Evolutionary conservation across 37 sponge, comb jelly and placozoan genomes (phyloP), one percentile per base, ranked within the genome.

Genomic region (Agelas oroides): DNA sequence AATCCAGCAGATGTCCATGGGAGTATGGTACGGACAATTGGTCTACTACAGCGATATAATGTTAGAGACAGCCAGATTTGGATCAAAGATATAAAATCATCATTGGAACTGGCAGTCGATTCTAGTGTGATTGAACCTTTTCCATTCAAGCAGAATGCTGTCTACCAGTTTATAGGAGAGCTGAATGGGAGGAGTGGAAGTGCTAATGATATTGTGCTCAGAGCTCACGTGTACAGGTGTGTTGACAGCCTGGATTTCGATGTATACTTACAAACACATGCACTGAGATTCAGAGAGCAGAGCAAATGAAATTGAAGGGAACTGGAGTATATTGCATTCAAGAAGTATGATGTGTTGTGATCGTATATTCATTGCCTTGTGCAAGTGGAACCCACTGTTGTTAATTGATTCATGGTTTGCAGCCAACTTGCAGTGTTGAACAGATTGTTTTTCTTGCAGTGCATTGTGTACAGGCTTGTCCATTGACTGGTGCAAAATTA

Each of bases 151-250:
- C 76, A 56, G 31, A 30, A 59, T 21, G 73, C 57, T 16, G 3
- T 62, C 19, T 81, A 69, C 28, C 82, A 81, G 58, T 88, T 88
- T 55, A 88, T 74, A 54, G 88, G 82, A 34, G 88, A 88, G 59
- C 75, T 73, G 35, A 62, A 71, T 73, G 56, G 74, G 5, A 53
- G 77, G 68, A 21, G 18, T 66, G 30, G 66, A 33, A 30, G 57
- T 39, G 58, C 19, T 24, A 82, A 15, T 59, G 59, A 59, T 25
- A 32, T 66, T 0, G 31, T 75, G 23, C 32, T 79, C 20, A 53
- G 64, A 1, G 87, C 80, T 46, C 53, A 72, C 18, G 34, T 70
- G 36, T 71, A 79, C 70, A 32, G 80, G 12, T 79, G 87, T 67
- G 70, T 71, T 15, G 73, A 86, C 31, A 64, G 73, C 0, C 62